Conservation (phyloP, 2,888 invertebrate genomes). For the Phania funesta region DNA sequence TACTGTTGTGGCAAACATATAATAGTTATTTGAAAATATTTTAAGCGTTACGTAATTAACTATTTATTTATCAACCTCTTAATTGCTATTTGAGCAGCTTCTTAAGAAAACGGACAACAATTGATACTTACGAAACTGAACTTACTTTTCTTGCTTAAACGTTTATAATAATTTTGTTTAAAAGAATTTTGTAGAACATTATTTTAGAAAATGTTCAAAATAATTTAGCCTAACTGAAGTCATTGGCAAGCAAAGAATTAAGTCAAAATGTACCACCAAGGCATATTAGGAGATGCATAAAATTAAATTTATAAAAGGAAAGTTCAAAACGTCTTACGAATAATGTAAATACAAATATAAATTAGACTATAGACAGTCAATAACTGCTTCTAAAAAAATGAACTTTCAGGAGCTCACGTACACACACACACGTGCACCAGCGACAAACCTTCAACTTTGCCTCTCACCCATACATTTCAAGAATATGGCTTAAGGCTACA, state of each 20-base stretch:
- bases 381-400: not conserved
- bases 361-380: conserved; percentile 20
- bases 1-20: too few species aligned
- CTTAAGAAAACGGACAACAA: too few species aligned
- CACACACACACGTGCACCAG: not conserved
- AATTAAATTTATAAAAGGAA: not conserved
- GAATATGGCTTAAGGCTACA: not conserved
- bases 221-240: not conserved
- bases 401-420: too few species aligned
- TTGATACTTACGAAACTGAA: too few species aligned
- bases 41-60: too few species aligned
- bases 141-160: too few species aligned
- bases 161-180: not conserved
- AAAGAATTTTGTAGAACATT: not conserved
- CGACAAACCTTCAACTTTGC: not conserved
- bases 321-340: not conserved
- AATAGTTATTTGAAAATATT: too few species aligned
- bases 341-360: conserved; percentile 2
- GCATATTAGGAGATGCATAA: not conserved
- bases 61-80: too few species aligned
- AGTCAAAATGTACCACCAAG: not conserved
- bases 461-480: not conserved
- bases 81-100: too few species aligned
- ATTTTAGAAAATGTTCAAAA: not conserved
- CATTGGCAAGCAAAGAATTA: not conserved